Evolutionary conservation across 2,113 vertebrate genomes (phyloP).

Genomic region (Scophthalmus maximus): DNA sequence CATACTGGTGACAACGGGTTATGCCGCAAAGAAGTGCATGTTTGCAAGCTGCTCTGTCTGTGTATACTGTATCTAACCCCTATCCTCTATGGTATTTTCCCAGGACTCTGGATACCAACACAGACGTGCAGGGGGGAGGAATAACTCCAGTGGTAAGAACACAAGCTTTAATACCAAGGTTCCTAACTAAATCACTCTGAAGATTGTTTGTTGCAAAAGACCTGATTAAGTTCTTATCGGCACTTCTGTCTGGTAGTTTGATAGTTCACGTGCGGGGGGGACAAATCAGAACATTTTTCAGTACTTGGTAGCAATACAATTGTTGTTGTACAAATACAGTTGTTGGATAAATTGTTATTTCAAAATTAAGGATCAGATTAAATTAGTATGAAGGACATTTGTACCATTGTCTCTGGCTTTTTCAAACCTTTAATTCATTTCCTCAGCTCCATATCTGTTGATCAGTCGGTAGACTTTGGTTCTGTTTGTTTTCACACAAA

Average conservation of each 20-base stretch:
- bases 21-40: neutral
- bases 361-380: neutral
- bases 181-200: too few relatives aligned
- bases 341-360: too few relatives aligned
- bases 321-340: too few relatives aligned
- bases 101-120: constrained; percentile 91
- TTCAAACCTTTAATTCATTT: neutral
- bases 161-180: neutral
- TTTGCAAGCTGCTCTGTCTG: neutral
- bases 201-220: too few relatives aligned
- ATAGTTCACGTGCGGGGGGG: too few relatives aligned
- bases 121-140: constrained; percentile 84
- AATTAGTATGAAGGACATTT: neutral
- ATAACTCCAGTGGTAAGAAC: constrained; percentile 86
- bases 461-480: neutral
- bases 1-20: too few relatives aligned
- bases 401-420: too few relatives aligned
- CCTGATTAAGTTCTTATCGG: too few relatives aligned
- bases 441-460: neutral
- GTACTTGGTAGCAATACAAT: too few relatives aligned
- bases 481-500: neutral
- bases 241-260: too few relatives aligned
- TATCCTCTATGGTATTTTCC: neutral
- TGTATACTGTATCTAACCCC: neutral
- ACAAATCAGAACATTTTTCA: too few relatives aligned